Conservation (phyloP, 1,140 invertebrate genomes). For the Berghia stephanieae region DNA sequence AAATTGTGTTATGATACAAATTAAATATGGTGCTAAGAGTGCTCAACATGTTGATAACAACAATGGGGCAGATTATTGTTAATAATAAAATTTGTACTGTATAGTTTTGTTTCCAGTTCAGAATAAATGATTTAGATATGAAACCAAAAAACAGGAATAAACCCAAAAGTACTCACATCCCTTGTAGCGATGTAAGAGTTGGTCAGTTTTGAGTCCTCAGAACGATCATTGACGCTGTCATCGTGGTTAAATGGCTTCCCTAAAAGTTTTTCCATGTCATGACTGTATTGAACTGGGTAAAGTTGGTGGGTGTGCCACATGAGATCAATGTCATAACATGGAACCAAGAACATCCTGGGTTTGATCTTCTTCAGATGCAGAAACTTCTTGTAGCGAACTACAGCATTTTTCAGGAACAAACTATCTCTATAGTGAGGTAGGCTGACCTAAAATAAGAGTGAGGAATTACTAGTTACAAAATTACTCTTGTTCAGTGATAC, state of each 20-base stretch:
- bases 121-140: too few species aligned
- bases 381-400: conserved; percentile 68
- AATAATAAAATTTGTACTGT: too few species aligned
- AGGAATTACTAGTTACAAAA: too few species aligned
- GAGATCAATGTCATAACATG: conserved; percentile 70
- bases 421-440: conserved; percentile 68
- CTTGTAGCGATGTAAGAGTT: conserved; percentile 40
- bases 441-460: too few species aligned
- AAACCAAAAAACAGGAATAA: neutral
- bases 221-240: conserved; percentile 68
- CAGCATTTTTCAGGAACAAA: conserved; percentile 64
- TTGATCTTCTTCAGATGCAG: conserved; percentile 67
- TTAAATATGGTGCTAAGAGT: too few species aligned
- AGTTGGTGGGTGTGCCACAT: conserved; percentile 70
- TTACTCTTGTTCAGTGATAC: too few species aligned
- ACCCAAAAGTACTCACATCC: conserved; percentile 8
- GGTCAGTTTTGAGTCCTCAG: conserved; percentile 62
- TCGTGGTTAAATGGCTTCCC: conserved; percentile 66
- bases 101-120: too few species aligned
- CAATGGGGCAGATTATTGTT: too few species aligned
- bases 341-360: conserved; percentile 66
- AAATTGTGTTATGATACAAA: too few species aligned
- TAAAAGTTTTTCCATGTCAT: conserved; percentile 65
- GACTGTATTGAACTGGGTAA: conserved; percentile 63
- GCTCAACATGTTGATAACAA: too few species aligned